Base-by-base conservation (phyloP, 2,888 invertebrate species). In the Lepidocyrtinus sp. region DNA sequence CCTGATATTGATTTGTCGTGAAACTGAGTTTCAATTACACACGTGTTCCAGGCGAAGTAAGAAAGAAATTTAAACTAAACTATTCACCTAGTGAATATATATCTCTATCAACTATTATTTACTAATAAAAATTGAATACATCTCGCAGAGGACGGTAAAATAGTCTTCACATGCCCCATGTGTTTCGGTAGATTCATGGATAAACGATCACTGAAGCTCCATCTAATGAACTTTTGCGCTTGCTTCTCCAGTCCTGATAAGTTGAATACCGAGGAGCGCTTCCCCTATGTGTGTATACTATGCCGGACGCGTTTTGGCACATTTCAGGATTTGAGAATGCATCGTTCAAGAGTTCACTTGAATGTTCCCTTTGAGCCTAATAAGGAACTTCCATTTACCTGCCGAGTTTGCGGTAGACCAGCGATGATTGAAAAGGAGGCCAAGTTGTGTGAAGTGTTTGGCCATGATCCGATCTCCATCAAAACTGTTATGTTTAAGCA, bases 371-470 rank as follows among this genome's bases (percentile, higher is more conserved):
- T 7, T 50, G n/a, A 12, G 17, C 50, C 50, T 2, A 17, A 50
- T 17, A 2, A 50, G 15, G 50, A 50, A 50, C 17, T 50, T 2
- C 50, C 50, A 12, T 50, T 50, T 50, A 12, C 50, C 15, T 50
- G 50, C 15, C 2, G n/a, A 2, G 15, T 50, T 50, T 50, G 50
- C 17, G 50, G 50, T 2, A 50, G 50, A 12, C 50, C 50, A 7
- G 50, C 50, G 5, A 2, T 50, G 50, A 50, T 50, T 50, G 50
- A 50, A 50, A 50, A 50, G 50, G 50, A 50, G 17, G 50, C 50
- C 2, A 50, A 50, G 50, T 12, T 50, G 15, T 50, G 50, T 50
- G 50, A 50, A 50, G 50, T 50, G 50, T 50, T 50, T 50, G 50
- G 50, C 12, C 50, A 50, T 50, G 50, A 50, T 50, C 50, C 50